Evolutionary conservation across 2,797 vertebrate genomes (phyloP).

Genomic region (Periophthalmus magnuspinnatus): DNA sequence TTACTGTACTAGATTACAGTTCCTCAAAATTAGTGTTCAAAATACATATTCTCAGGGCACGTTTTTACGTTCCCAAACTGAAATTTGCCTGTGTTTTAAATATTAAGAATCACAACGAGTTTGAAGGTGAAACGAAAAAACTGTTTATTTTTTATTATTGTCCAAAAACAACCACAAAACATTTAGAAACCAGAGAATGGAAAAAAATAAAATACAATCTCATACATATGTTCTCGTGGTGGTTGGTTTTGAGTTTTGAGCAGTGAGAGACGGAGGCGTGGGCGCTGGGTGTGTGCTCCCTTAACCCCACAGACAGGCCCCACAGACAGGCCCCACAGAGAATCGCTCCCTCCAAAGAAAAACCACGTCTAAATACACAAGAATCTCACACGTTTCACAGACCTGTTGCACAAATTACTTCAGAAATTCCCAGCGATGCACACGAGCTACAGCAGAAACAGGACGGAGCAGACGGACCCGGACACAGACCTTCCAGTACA

Average conservation of each 20-base stretch:
- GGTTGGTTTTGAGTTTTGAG: slow-evolving; percentile 38
- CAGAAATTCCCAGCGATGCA: slow-evolving; percentile 7
- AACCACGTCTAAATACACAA: neutral
- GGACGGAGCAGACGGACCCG: slow-evolving; percentile 24
- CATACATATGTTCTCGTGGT: slow-evolving; percentile 34
- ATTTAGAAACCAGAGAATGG: slow-evolving; percentile 57
- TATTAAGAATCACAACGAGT: neutral
- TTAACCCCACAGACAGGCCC: too few species aligned
- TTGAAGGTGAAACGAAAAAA: slow-evolving; percentile 38
- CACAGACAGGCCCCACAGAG: too few species aligned
- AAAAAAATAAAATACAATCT: slow-evolving; percentile 45
- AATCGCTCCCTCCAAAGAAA: slow-evolving; percentile 4
- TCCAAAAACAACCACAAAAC: slow-evolving; percentile 68
- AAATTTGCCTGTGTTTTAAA: neutral
- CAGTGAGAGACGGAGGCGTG: slow-evolving; percentile 26
- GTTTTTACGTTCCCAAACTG: too few species aligned
- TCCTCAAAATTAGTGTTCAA: too few species aligned
- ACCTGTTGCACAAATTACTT: slow-evolving; percentile 7
- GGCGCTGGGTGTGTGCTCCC: too few species aligned
- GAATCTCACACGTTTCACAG: neutral
- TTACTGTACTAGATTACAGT: too few species aligned
- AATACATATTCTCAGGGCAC: too few species aligned
- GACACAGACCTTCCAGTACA: slow-evolving; percentile 38
- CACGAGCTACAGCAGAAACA: slow-evolving; percentile 29
- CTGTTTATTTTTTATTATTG: slow-evolving; percentile 62